Evolutionary conservation across 2,888 invertebrate species (phyloP), one percentile per base, ranked within the genome.

Genomic region (Limnephilus rhombicus): DNA sequence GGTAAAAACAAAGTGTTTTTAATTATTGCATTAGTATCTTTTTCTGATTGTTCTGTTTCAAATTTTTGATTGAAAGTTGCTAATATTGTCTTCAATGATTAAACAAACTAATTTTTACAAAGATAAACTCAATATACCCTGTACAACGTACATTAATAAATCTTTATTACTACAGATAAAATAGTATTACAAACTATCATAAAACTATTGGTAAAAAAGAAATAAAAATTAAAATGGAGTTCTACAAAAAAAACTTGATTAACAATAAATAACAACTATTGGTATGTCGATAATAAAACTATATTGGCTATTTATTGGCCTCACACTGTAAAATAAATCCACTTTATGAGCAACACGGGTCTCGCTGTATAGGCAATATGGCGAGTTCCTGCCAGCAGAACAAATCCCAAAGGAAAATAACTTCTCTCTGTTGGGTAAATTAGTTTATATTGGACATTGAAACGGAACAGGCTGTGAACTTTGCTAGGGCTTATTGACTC

Each of bases 401-500:
- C 31, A 15, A 87, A 87, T 87, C 87, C 87, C 88, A 18, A 13
- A 29, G 45, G 82, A 89, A 90, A 29, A 31, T 90, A 82, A 90
- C 49, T 82, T 49, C n/a, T 9, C 45, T 90, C n/a, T 9, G 90
- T 31, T 29, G 18, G 82, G 45, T 24, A 83, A 90, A 82, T 49
- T 31, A 82, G 31, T 83, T 49, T 90, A 90, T 90, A 90, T 90
- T 89, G 24, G 68, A 68, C 24, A n/a, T 68, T 68, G 89, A 68
- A 89, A 89, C 15, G 13, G 80, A 68, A 89, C 15, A 29, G 45
- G 86, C 86, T 45, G 86, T 15, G 80, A 88, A 31, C 68, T 88
- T 86, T 45, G 68, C 88, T 68, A 45, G 15, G 24, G 68, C 31
- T 88, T 88, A 80, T 68, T 88, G 88, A 68, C 34, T 88, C 31